Conservation (phyloP, 1,140 invertebrate species). For the Drosophila littoralis region DNA sequence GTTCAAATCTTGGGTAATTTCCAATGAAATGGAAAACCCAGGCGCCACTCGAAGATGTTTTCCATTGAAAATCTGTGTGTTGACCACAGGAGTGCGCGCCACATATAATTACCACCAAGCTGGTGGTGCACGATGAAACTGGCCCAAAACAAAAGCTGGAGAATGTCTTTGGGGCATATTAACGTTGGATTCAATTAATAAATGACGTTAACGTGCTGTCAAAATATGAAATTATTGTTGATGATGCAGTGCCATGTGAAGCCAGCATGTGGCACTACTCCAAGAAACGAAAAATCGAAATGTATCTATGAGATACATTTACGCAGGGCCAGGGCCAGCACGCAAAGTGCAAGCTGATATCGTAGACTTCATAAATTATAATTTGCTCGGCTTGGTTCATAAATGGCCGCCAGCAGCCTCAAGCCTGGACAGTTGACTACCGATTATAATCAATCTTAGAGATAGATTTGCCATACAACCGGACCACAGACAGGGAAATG, state of each 20-base stretch:
- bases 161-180: slow-evolving; percentile 53
- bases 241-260: slow-evolving; percentile 66
- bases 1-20: slow-evolving; percentile 55
- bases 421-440: slow-evolving; percentile 76
- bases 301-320: slow-evolving; percentile 57
- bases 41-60: slow-evolving; percentile 59
- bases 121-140: slow-evolving; percentile 5
- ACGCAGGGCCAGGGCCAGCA: slow-evolving; percentile 23
- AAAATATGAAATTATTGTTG: slow-evolving; percentile 76
- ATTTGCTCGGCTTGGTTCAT: slow-evolving; percentile 59
- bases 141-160: slow-evolving; percentile 38
- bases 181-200: slow-evolving; percentile 75
- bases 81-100: slow-evolving; percentile 63
- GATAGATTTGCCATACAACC: slow-evolving; percentile 69
- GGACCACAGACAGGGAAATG: slow-evolving; percentile 65
- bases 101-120: slow-evolving; percentile 57
- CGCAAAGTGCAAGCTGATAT: slow-evolving; percentile 71
- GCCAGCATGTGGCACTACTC: slow-evolving; percentile 63
- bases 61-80: slow-evolving; percentile 55
- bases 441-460: slow-evolving; percentile 83
- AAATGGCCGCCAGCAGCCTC: slow-evolving; percentile 51
- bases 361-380: slow-evolving; percentile 78
- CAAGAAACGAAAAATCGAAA: not conserved
- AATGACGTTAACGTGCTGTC: slow-evolving; percentile 82
- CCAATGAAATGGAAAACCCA: slow-evolving; percentile 72